These are phyloP conservation scores for Chironomus tepperi DNA, from an alignment of 1,140 invertebrate species.

Conservation along the genomic window DNA sequence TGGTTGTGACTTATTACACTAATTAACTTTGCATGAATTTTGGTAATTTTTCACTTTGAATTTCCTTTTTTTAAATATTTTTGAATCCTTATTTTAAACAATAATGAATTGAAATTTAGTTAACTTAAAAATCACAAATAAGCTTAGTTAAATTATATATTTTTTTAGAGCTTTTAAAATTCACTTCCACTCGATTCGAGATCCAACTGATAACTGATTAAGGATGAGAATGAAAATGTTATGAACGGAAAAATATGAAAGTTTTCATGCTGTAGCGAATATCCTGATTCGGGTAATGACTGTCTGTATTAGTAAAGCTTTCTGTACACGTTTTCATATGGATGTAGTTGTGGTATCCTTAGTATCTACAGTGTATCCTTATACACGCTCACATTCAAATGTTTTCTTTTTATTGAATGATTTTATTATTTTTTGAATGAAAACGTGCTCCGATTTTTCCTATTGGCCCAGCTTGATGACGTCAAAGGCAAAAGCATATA, in stretches of 20 bases:
- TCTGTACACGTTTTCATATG: neutral
- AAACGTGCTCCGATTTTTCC: conserved; percentile 5
- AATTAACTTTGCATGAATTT: neutral
- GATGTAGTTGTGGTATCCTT: neutral
- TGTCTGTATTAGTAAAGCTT: neutral
- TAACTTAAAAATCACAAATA: neutral
- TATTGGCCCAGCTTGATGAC: conserved; percentile 11
- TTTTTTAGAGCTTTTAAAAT: neutral
- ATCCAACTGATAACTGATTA: conserved; percentile 20
- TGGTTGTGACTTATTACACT: too few species aligned
- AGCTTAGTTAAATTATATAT: neutral
- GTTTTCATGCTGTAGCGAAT: conserved; percentile 12
- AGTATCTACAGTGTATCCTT: neutral
- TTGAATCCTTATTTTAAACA: neutral
- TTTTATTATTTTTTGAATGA: conserved; percentile 23
- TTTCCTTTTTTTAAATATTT: neutral
- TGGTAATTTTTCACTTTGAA: neutral
- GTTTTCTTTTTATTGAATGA: conserved; percentile 23
- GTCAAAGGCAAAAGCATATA: conserved; percentile 17
- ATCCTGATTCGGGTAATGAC: neutral
- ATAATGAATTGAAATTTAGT: too few species aligned
- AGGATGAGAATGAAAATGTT: conserved; percentile 21
- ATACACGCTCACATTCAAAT: neutral
- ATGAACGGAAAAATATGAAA: conserved; percentile 1
- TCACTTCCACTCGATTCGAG: neutral